Base-by-base conservation (phyloP, 1,140 invertebrate species). In the Psix sp. region DNA sequence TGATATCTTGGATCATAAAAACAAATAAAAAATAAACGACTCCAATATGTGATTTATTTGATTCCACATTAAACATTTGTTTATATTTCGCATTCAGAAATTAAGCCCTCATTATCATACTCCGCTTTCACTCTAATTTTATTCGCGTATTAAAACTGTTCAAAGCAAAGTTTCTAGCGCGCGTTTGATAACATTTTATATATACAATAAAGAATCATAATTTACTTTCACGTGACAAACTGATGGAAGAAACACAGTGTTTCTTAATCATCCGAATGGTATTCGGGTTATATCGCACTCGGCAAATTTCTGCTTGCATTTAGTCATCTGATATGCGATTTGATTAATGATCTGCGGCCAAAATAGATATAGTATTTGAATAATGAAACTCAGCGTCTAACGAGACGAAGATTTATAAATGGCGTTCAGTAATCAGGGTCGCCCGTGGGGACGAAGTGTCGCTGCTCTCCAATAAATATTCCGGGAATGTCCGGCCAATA, bases 221-320 rank as follows among this genome's bases (percentile, higher is more conserved):
- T 67, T 56, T 62, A 59, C 57, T 63, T 17, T 46, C 51, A 42
- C 38, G 57, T 67, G 56, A 75, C 45, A 10, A 42, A 45, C 52
- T 45, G 59, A 56, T 54, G 39, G 42, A 51, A 66, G 62, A 60
- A 48, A 43, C 20, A 29, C 40, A 70, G 49, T 54, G 43, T 56
- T 49, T 63, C 49, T 77, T 78, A 77, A 59, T 82, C 77, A 78
- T 70, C 52, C 26, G 16, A 59, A 43, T 71, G 72, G 66, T 66
- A 76, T 79, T 77, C 54, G 72, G 71, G 59, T 73, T 76, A 76
- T 77, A 79, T 76, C 51, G 54, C 67, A 66, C 72, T 77, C 71
- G 56, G 70, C 73, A 62, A 79, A 82, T 80, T 82, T 78, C 67
- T 78, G 70, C 52, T 67, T 48, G 54, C 67, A 77, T 78, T 72